These are phyloP conservation scores for Azorinus chamasolen DNA, from an alignment of 2,888 invertebrate genomes.

Conservation along the genomic window DNA sequence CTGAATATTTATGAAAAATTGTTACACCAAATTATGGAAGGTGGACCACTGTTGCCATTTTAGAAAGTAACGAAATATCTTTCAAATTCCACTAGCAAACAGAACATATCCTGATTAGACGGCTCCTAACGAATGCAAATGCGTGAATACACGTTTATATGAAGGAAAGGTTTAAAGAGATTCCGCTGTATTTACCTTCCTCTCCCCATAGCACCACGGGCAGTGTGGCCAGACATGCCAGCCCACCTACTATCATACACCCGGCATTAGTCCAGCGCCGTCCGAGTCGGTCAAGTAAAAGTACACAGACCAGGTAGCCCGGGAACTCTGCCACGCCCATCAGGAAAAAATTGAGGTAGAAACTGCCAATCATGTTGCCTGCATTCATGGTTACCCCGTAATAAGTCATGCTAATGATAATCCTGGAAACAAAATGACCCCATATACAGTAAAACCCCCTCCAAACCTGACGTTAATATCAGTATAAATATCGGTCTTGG, in stretches of 20 bases:
- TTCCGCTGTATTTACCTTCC: constrained; percentile 35
- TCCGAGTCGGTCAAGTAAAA: constrained; percentile 82
- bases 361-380: constrained; percentile 89
- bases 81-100: no score
- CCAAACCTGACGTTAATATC: no score
- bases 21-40: no score
- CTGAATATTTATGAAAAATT: no score
- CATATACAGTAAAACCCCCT: no score
- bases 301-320: constrained; percentile 81
- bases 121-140: no score
- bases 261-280: constrained; percentile 73
- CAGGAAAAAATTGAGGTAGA: constrained; percentile 93
- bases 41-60: no score
- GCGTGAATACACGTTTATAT: no score
- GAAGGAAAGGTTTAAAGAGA: no score
- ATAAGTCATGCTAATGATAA: constrained; percentile 94
- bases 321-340: constrained; percentile 89
- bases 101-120: no score
- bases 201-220: constrained; percentile 43
- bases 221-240: constrained; percentile 56
- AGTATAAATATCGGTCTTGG: no score
- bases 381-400: constrained; percentile 91
- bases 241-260: constrained; percentile 50
- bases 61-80: no score
- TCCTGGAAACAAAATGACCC: constrained; percentile 86